Evolutionary conservation across 2,797 vertebrate species (phyloP).

Genomic region (Gallinago stenura): DNA sequence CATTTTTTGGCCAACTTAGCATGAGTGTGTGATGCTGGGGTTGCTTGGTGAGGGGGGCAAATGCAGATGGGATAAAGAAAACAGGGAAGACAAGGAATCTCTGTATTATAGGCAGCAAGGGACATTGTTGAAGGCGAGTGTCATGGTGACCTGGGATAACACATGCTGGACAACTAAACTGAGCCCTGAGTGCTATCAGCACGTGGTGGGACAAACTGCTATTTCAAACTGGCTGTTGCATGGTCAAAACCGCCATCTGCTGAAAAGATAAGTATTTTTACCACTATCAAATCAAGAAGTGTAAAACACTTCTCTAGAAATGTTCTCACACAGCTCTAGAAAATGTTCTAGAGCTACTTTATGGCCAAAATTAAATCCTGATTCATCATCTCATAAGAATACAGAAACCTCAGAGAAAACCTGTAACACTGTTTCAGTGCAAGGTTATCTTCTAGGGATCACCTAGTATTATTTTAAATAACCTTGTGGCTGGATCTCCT

Average conservation of each 20-base stretch:
- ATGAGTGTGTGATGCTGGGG: not conserved
- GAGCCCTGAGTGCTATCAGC: not conserved
- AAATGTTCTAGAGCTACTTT: not conserved
- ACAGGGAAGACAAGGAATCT: not conserved
- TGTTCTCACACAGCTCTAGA: no score
- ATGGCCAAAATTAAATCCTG: not conserved
- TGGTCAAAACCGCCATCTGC: not conserved
- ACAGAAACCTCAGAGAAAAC: not conserved
- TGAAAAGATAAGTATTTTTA: not conserved
- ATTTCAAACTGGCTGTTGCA: not conserved
- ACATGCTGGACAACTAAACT: not conserved
- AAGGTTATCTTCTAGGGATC: not conserved
- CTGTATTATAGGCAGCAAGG: not conserved
- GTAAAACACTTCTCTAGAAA: not conserved
- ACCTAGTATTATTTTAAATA: not conserved
- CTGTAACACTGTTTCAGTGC: not conserved
- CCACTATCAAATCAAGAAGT: not conserved
- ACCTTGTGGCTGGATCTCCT: not conserved
- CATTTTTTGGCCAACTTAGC: not conserved
- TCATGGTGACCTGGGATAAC: not conserved
- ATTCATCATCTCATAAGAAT: not conserved
- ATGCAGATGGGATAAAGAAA: not conserved
- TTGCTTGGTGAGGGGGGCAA: not conserved
- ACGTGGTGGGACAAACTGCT: not conserved
- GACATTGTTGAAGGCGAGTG: not conserved